Percentiles rank a stretch among this genome's conserved stretches.
Conservation (phyloP, 2,113 vertebrate genomes). For the Asarcornis scutulata region DNA sequence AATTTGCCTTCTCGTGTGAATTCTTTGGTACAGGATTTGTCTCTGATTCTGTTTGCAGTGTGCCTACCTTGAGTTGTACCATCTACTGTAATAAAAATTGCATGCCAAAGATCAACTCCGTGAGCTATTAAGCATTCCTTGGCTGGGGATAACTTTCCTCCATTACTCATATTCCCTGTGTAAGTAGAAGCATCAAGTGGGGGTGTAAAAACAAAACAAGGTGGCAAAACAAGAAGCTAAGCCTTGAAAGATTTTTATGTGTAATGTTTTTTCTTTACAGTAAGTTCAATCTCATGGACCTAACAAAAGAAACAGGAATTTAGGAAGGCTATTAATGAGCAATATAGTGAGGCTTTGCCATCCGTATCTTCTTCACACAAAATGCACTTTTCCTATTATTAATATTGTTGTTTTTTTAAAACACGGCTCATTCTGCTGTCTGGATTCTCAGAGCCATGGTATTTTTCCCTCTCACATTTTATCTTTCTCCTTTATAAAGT, state of each 20-base stretch:
- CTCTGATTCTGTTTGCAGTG: background rate
- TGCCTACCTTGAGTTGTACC: background rate
- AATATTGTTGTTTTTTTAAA: conserved; percentile 3
- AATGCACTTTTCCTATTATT: background rate
- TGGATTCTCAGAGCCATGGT: background rate
- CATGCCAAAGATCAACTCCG: background rate
- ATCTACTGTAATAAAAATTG: background rate
- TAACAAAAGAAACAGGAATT: background rate
- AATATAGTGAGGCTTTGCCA: background rate
- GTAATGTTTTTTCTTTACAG: background rate
- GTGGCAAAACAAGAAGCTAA: background rate
- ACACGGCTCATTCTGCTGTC: background rate
- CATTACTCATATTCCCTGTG: background rate
- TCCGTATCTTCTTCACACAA: background rate
- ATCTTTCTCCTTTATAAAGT: background rate
- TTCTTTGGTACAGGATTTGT: background rate
- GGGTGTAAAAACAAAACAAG: background rate
- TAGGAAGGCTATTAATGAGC: background rate
- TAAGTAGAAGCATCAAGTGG: background rate
- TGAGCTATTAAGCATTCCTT: background rate
- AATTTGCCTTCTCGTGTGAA: background rate
- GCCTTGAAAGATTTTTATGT: background rate
- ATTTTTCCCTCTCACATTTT: background rate
- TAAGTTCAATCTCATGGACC: background rate
- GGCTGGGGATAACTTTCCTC: background rate